Evolutionary conservation across 2,888 invertebrate species (phyloP).

Genomic region (Calameuta idolon): DNA sequence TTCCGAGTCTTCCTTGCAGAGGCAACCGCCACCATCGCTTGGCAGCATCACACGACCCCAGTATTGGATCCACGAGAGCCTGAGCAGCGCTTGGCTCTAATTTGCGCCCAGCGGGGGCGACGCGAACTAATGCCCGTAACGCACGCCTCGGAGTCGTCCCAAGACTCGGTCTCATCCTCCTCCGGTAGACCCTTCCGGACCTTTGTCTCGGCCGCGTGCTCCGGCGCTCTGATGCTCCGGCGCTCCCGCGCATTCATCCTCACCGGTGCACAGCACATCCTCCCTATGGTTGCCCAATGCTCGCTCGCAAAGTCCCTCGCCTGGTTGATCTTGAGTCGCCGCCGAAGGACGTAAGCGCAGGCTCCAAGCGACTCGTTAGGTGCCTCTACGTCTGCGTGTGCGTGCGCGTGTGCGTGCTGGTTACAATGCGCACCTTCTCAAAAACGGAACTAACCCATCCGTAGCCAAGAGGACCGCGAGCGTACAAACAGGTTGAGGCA

Average conservation of each 20-base stretch:
- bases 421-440: too few relatives aligned
- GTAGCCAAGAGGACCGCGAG: too few relatives aligned
- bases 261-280: slow-evolving; percentile 19
- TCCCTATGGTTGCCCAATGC: neutral
- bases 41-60: too few relatives aligned
- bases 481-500: too few relatives aligned
- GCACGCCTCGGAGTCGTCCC: slow-evolving; percentile 49
- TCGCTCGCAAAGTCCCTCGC: neutral
- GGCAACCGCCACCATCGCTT: slow-evolving; percentile 16
- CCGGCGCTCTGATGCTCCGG: slow-evolving; percentile 61
- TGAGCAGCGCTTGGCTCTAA: slow-evolving; percentile 52
- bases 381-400: slow-evolving; percentile 20
- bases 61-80: neutral
- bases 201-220: slow-evolving; percentile 57
- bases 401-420: slow-evolving; percentile 16
- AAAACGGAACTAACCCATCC: too few relatives aligned
- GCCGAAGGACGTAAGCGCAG: too few relatives aligned
- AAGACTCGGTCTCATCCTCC: slow-evolving; percentile 12
- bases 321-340: neutral
- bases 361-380: slow-evolving; percentile 4
- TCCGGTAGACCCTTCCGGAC: slow-evolving; percentile 27
- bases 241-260: slow-evolving; percentile 63
- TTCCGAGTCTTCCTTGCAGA: too few relatives aligned
- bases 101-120: slow-evolving; percentile 65
- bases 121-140: slow-evolving; percentile 62